These are phyloP conservation scores for Pandemis heparana DNA, from an alignment of 2,888 invertebrate species.

Conservation along the genomic window DNA sequence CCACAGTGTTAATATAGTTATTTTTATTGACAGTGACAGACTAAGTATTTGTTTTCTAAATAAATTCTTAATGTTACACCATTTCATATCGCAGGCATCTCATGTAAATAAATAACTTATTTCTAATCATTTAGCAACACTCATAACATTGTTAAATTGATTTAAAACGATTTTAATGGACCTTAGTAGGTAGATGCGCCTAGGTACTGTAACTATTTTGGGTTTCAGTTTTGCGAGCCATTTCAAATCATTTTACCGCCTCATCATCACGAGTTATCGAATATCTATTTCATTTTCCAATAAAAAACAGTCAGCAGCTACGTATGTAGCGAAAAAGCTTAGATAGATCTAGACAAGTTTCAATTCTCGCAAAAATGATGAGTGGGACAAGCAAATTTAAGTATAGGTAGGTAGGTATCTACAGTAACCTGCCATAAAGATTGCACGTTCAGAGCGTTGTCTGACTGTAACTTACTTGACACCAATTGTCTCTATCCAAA, in stretches of 20 bases:
- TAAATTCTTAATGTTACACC: neutral
- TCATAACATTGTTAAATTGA: neutral
- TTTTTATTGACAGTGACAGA: slow-evolving; percentile 1
- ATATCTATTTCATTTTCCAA: neutral
- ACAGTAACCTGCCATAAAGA: no score
- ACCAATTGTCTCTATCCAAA: no score
- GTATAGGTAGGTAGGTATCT: no score
- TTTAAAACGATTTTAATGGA: neutral
- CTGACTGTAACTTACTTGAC: no score
- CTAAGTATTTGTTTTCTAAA: slow-evolving; percentile 2
- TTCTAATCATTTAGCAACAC: neutral
- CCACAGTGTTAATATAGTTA: neutral
- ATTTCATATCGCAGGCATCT: neutral
- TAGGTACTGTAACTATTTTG: neutral
- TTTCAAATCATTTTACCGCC: neutral
- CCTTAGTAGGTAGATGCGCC: no score
- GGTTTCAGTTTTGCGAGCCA: neutral
- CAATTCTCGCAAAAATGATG: no score
- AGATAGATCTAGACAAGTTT: no score
- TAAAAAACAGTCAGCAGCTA: neutral
- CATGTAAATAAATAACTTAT: neutral
- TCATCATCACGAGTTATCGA: neutral
- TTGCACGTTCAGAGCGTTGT: no score
- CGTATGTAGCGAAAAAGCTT: no score
- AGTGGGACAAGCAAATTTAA: no score